Base-by-base conservation (phyloP, 2,888 invertebrate genomes). In the Tachina fera region DNA sequence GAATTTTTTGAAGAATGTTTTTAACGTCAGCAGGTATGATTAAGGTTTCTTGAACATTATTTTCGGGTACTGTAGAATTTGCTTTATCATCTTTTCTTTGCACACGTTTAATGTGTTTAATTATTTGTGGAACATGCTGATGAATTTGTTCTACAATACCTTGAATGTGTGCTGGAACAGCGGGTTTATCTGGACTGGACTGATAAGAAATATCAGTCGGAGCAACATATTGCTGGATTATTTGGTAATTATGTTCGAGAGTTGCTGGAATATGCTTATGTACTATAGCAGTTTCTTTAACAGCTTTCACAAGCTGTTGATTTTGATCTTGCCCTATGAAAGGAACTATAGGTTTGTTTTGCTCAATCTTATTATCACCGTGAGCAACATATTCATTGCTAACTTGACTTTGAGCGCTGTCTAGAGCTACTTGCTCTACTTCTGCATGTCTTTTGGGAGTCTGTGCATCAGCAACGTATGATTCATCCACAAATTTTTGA, bases 1-100 rank as follows among this genome's bases (percentile, higher is more conserved):
- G 83, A 11, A 74, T 68, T 41, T 86, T 72, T n/a, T 83, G 41
- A 4, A 89, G 84, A 80, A 88, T 86, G 76, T 87, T 84, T 60
- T 83, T 80, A 13, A 72, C 70, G 14, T 83, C 39, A 5, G 51
- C 16, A 9, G 87, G 83, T 13, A 65, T 61, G 2, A n/a, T 14
- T 0, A 22, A 53, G 43, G 13, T 31, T 11, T 22, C 47, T 75
- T 88, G 58, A 63, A 76, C 63, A 49, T 86, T 31, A n/a, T 74
- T 13, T 6, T 16, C 41, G 11, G 72, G 47, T 19, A 13, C 16
- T 39, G 19, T 1, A 2, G 61, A 56, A 22, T 71, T 74, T 41
- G 10, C n/a, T 11, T 49, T 39, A 6, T 5, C 41, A 6, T 39
- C 14, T 13, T 56, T 63, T 9, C 49, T 61, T 74, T 81, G 45